A percentile compares a stretch with the other conserved stretches of the same genome.
These are phyloP conservation scores for Dallia pectoralis DNA, from an alignment of 2,797 vertebrate species.

Conservation along the genomic window DNA sequence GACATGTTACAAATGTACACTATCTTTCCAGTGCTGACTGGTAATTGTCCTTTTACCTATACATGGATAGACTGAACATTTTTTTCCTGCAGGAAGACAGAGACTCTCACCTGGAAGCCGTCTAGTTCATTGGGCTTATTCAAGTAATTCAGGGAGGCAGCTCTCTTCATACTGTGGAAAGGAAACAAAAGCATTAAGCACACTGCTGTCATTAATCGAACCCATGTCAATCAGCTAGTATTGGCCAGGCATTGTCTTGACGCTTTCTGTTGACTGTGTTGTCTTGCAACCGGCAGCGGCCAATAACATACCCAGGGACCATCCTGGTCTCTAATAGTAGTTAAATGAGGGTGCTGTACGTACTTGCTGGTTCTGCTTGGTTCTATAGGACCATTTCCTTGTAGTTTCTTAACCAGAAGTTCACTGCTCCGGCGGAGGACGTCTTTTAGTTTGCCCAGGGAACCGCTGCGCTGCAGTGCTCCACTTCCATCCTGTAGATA, in stretches of 20 bases:
- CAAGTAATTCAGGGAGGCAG: slow-evolving; percentile 90
- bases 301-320: too few relatives aligned
- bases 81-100: not conserved
- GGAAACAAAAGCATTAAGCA: slow-evolving; percentile 20
- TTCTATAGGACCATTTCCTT: slow-evolving; percentile 84
- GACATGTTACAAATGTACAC: too few relatives aligned
- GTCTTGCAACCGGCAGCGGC: too few relatives aligned
- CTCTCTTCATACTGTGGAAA: slow-evolving; percentile 88
- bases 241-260: not conserved
- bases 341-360: slow-evolving; percentile 18
- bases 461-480: slow-evolving; percentile 85
- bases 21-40: too few relatives aligned
- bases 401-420: slow-evolving; percentile 94
- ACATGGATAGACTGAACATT: too few relatives aligned
- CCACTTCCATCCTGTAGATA: slow-evolving; percentile 89
- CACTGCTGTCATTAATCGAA: not conserved
- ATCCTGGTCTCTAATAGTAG: not conserved
- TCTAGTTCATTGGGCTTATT: slow-evolving; percentile 84
- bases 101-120: slow-evolving; percentile 80
- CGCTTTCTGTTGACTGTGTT: not conserved
- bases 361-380: slow-evolving; percentile 82
- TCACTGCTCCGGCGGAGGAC: slow-evolving; percentile 94
- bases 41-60: not conserved
- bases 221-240: not conserved
- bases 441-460: slow-evolving; percentile 89